Evolutionary conservation across 2,113 vertebrate species (phyloP).

Genomic region (Carassius carassius): DNA sequence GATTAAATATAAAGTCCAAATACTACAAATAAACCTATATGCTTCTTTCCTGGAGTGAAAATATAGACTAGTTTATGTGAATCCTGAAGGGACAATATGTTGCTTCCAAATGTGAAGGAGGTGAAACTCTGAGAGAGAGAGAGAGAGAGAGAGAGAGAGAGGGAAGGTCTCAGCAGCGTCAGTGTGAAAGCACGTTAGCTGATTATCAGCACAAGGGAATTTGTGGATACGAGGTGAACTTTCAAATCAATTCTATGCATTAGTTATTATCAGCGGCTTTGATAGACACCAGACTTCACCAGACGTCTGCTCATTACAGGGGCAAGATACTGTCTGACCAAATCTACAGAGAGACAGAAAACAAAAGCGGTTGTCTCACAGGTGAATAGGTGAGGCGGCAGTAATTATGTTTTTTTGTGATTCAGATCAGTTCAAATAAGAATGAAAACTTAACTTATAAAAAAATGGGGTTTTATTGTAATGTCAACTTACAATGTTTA

Average conservation of each 20-base stretch:
- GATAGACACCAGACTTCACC: constrained; percentile 56
- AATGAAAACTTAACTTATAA: not conserved
- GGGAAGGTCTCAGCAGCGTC: constrained; percentile 24
- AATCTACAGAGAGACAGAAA: constrained; percentile 3
- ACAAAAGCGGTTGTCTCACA: constrained; percentile 33
- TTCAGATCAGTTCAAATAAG: not conserved
- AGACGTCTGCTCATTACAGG: constrained; percentile 52
- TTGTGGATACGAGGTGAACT: constrained; percentile 43
- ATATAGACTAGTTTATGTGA: not conserved
- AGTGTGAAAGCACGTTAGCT: constrained; percentile 31
- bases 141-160: no score
- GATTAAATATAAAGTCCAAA: not conserved
- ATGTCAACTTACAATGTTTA: not conserved
- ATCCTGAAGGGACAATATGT: not conserved
- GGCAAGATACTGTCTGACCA: constrained; percentile 43
- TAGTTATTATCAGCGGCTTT: constrained; percentile 58
- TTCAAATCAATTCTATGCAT: constrained; percentile 61
- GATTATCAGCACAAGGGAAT: constrained; percentile 38
- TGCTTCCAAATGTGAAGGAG: not conserved
- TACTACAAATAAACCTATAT: not conserved
- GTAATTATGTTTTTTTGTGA: not conserved
- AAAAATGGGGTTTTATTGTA: not conserved
- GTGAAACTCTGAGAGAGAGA: not conserved
- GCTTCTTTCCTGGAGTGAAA: not conserved
- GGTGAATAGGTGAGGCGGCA: constrained; percentile 39